These are phyloP conservation scores for Germaria angustata DNA, from an alignment of 2,888 invertebrate species.

Conservation along the genomic window DNA sequence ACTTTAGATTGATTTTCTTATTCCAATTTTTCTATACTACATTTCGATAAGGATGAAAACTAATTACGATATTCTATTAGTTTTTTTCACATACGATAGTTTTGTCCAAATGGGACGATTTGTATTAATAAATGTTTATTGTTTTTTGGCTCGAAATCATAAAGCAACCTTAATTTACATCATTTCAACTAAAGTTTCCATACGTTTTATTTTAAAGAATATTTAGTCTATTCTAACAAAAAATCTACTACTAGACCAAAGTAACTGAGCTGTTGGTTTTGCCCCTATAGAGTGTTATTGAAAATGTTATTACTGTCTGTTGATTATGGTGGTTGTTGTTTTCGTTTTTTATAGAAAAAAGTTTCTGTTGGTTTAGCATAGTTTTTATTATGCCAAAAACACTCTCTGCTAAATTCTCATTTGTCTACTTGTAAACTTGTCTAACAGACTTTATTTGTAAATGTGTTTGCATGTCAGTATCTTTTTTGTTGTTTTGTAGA, in stretches of 20 bases:
- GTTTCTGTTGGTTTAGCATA: conserved; percentile 49
- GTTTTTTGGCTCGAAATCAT: no score
- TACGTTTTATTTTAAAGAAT: no score
- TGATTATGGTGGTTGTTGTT: conserved; percentile 41
- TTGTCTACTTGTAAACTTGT: conserved; percentile 63
- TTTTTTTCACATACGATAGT: neutral
- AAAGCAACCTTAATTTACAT: no score
- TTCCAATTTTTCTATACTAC: no score
- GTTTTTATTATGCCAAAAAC: conserved; percentile 63
- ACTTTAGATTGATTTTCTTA: no score
- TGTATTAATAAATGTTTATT: no score
- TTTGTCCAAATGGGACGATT: neutral
- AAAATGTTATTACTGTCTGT: conserved; percentile 63
- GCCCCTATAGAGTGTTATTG: conserved; percentile 54
- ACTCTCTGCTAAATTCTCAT: conserved; percentile 64
- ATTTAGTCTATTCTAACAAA: no score
- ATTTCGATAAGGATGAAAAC: no score
- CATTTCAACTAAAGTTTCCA: no score
- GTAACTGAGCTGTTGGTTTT: conserved; percentile 45
- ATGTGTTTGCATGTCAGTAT: conserved; percentile 24
- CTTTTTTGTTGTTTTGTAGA: neutral
- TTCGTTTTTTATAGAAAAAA: neutral
- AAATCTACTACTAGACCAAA: conserved; percentile 10
- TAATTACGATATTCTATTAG: no score
- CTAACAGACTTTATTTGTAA: conserved; percentile 52